These are phyloP conservation scores for Cheilosia urbana DNA, from an alignment of 2,888 invertebrate genomes.

Conservation along the genomic window DNA sequence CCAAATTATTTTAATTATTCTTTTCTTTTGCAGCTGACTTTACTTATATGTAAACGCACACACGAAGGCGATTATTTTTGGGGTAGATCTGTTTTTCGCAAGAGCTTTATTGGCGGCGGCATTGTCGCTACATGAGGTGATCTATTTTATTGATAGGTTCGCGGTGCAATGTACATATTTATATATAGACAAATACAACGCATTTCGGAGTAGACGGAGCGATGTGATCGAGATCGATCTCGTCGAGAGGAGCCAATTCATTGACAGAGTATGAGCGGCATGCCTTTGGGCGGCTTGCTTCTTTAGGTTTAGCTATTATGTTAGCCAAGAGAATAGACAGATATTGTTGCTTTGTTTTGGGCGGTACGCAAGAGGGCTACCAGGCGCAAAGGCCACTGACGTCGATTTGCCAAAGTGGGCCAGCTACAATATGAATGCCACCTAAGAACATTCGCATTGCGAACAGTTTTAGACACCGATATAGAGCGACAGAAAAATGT, in stretches of 20 bases:
- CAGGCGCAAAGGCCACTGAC: no score
- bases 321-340: neutral
- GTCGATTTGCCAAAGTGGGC: no score
- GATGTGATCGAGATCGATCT: conserved; percentile 27
- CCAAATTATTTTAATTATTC: conserved; percentile 73
- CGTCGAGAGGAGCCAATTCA: neutral
- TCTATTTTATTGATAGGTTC: conserved; percentile 33
- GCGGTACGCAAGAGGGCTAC: neutral
- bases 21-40: conserved; percentile 56
- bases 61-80: conserved; percentile 14
- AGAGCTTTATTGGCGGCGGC: conserved; percentile 30
- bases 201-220: conserved; percentile 7
- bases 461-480: no score
- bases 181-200: conserved; percentile 7
- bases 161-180: neutral
- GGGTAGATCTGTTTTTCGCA: conserved; percentile 9
- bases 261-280: neutral
- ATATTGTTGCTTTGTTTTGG: neutral
- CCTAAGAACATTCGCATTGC: no score
- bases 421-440: no score
- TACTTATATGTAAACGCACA: conserved; percentile 17
- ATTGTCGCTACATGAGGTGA: conserved; percentile 45
- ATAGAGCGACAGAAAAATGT: no score
- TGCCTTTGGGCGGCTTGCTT: neutral
- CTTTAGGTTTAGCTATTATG: neutral